Evolutionary conservation across 2,113 vertebrate genomes (phyloP).

Genomic region (Climacteris rufus): DNA sequence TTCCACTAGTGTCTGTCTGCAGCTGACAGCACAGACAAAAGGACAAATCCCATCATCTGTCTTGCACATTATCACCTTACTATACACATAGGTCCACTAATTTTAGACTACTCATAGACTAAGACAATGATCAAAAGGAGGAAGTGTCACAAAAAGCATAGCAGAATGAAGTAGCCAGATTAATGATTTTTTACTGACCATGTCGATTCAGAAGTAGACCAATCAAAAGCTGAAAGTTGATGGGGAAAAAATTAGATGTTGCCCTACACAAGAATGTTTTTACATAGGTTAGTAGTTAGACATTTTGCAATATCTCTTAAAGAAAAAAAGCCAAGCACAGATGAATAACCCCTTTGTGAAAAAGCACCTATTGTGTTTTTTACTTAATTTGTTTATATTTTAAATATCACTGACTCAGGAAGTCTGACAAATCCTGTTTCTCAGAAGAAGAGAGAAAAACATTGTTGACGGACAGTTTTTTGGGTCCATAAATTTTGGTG

Average conservation of each 20-base stretch:
- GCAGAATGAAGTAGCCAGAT: background rate
- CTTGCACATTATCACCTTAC: background rate
- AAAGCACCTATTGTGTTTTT: slow-evolving; percentile 21
- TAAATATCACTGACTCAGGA: slow-evolving; percentile 15
- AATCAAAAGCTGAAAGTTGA: background rate
- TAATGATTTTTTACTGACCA: background rate
- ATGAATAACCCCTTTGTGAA: background rate
- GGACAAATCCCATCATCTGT: background rate
- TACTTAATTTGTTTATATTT: slow-evolving; percentile 29
- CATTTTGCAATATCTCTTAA: background rate
- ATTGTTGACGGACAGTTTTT: background rate
- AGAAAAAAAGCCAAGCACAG: background rate
- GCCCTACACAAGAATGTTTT: background rate
- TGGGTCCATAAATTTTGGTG: background rate
- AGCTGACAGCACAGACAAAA: background rate
- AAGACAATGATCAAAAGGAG: background rate
- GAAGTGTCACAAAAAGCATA: background rate
- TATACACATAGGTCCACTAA: background rate
- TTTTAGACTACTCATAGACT: background rate
- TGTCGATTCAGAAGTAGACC: background rate
- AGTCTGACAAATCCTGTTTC: slow-evolving; percentile 45
- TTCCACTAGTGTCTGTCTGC: background rate
- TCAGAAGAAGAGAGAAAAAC: slow-evolving; percentile 35
- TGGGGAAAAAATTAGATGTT: background rate
- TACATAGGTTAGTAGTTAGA: background rate